phyloP scores from a whole-genome alignment of 2,888 invertebrate species.

The Xanthostigma xanthostigma region DNA sequence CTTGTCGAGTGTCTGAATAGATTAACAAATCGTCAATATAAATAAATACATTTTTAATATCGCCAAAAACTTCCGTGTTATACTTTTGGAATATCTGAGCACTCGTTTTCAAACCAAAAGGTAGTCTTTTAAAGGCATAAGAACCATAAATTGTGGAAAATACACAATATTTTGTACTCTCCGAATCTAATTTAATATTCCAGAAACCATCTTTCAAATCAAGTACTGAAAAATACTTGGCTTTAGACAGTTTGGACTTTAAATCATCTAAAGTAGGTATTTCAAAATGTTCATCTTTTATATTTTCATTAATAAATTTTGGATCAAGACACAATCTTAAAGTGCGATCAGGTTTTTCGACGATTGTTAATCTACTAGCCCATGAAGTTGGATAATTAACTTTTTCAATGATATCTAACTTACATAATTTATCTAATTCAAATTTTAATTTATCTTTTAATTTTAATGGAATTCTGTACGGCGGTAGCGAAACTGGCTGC shows the following conservation, averaged over 20 bases:
- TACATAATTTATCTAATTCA: background rate
- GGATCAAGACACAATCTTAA: slow-evolving; percentile 2
- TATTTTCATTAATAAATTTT: slow-evolving; percentile 1
- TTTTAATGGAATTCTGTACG: background rate
- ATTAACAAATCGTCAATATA: slow-evolving; percentile 11
- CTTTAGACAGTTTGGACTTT: background rate
- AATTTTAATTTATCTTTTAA: background rate
- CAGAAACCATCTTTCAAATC: slow-evolving; percentile 2
- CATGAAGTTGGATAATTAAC: background rate
- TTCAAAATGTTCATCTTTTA: background rate
- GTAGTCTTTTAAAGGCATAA: slow-evolving; percentile 8
- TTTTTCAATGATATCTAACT: background rate
- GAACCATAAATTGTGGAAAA: slow-evolving; percentile 9
- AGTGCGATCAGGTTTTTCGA: background rate
- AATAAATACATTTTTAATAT: slow-evolving; percentile 4
- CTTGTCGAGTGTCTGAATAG: background rate
- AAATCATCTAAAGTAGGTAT: background rate
- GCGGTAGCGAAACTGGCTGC: background rate
- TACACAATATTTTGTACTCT: slow-evolving; percentile 2
- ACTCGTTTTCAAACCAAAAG: slow-evolving; percentile 6
- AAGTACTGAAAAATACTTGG: background rate
- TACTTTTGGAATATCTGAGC: slow-evolving; percentile 8
- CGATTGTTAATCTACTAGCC: slow-evolving; percentile 1
- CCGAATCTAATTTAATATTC: background rate
- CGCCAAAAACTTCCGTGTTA: slow-evolving; percentile 6